Percentiles rank a stretch among this genome's conserved stretches.
Conservation (phyloP, 2,888 invertebrate species). For the Notodonta dromedarius region DNA sequence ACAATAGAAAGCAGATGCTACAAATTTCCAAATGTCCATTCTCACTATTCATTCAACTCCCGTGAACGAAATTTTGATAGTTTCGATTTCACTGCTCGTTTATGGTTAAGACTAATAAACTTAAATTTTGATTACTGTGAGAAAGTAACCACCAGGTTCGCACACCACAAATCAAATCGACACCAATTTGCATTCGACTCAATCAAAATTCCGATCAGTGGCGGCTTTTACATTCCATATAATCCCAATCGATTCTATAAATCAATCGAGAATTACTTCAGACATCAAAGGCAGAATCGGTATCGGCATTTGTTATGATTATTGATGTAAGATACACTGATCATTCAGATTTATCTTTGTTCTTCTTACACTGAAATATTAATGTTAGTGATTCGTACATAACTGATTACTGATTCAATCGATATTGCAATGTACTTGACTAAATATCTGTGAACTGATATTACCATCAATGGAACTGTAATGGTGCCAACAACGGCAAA, state of each 20-base stretch:
- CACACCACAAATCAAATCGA: constrained; percentile 38
- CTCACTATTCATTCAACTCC: background rate
- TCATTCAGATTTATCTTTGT: background rate
- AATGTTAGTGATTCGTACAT: no score
- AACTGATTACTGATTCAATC: background rate
- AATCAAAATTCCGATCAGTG: constrained; percentile 29
- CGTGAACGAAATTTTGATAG: constrained; percentile 4
- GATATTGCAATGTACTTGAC: no score
- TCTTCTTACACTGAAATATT: background rate
- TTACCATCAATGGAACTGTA: no score
- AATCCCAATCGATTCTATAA: constrained; percentile 8
- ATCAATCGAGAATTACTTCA: constrained; percentile 6
- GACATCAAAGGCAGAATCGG: constrained; percentile 1
- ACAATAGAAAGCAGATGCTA: background rate
- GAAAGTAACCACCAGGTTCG: constrained; percentile 38
- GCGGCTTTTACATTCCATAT: constrained; percentile 16
- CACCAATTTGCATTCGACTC: constrained; percentile 33
- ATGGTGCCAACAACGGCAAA: no score
- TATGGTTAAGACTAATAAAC: constrained; percentile 33
- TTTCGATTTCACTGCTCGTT: constrained; percentile 35
- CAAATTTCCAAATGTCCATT: background rate
- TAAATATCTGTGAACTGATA: background rate
- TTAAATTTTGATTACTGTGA: constrained; percentile 29
- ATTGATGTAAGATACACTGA: constrained; percentile 3
- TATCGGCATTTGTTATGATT: background rate